Percentiles rank a stretch among this genome's conserved stretches.
phyloP scores from a whole-genome alignment of 2,888 invertebrate genomes.

The Orthosia gracilis region DNA sequence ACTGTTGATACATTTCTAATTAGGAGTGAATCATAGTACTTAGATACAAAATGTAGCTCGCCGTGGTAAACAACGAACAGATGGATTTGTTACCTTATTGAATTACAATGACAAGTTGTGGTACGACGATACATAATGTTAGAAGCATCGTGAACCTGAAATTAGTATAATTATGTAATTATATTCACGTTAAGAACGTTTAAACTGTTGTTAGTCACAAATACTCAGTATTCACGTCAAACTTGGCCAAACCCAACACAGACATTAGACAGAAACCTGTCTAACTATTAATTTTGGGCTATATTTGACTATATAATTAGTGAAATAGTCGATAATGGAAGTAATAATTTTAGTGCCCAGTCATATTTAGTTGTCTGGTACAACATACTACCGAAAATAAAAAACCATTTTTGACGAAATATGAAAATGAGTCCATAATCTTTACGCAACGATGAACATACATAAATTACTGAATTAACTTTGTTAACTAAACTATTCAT shows the following conservation, averaged over 20 bases:
- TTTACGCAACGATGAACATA: constrained; percentile 40
- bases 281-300: not conserved
- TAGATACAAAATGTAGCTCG: not conserved
- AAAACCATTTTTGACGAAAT: constrained; percentile 7
- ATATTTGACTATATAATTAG: too few species aligned
- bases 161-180: constrained; percentile 38
- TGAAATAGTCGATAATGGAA: too few species aligned
- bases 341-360: not conserved
- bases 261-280: too few species aligned
- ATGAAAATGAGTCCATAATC: constrained; percentile 17
- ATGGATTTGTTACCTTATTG: constrained; percentile 5
- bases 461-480: constrained; percentile 26
- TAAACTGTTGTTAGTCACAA: constrained; percentile 33
- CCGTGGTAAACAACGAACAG: constrained; percentile 1
- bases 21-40: constrained; percentile 13
- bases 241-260: not conserved
- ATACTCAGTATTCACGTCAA: not conserved
- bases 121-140: constrained; percentile 5
- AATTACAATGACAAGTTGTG: constrained; percentile 28
- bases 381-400: not conserved
- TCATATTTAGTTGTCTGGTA: not conserved
- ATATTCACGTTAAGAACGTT: constrained; percentile 28
- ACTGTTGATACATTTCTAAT: constrained; percentile 1
- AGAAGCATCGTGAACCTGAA: constrained; percentile 4
- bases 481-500: constrained; percentile 11